Percentiles rank a stretch among this genome's conserved stretches.
Evolutionary conservation across 2,797 vertebrate species (phyloP).

Genomic region (Pitangus sulphuratus): DNA sequence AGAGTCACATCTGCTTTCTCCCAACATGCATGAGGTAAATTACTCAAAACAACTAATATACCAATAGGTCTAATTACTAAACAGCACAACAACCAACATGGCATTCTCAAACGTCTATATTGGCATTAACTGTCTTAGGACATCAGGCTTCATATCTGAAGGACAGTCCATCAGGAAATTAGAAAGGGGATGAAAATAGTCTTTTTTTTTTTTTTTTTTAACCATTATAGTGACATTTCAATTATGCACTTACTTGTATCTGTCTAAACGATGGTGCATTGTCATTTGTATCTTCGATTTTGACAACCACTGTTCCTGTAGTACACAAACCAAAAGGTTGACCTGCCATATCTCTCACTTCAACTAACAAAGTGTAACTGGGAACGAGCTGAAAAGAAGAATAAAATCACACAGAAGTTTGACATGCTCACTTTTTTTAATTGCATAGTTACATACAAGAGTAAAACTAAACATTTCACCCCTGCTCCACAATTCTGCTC

Average conservation of each 20-base stretch:
- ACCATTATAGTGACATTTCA: not conserved
- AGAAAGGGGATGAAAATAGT: not conserved
- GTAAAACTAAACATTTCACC: not conserved
- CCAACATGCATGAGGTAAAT: not conserved
- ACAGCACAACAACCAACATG: not conserved
- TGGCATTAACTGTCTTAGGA: not conserved
- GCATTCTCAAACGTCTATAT: not conserved
- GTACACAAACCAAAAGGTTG: slow-evolving; percentile 69
- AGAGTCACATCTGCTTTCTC: not conserved
- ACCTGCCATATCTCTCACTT: slow-evolving; percentile 85
- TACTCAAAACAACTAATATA: not conserved
- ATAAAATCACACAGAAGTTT: not conserved
- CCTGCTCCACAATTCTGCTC: not conserved
- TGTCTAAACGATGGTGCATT: slow-evolving; percentile 82
- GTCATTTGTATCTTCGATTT: slow-evolving; percentile 86
- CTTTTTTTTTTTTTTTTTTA: not conserved
- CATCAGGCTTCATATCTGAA: not conserved
- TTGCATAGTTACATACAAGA: not conserved
- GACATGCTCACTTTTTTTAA: not conserved
- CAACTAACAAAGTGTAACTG: slow-evolving; percentile 71
- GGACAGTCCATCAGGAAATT: not conserved
- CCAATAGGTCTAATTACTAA: not conserved
- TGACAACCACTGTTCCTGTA: slow-evolving; percentile 81
- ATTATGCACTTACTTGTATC: slow-evolving; percentile 79
- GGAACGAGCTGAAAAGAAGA: slow-evolving; percentile 75